Evolutionary conservation across 2,888 invertebrate genomes (phyloP).

Genomic region (Aradus depressus): DNA sequence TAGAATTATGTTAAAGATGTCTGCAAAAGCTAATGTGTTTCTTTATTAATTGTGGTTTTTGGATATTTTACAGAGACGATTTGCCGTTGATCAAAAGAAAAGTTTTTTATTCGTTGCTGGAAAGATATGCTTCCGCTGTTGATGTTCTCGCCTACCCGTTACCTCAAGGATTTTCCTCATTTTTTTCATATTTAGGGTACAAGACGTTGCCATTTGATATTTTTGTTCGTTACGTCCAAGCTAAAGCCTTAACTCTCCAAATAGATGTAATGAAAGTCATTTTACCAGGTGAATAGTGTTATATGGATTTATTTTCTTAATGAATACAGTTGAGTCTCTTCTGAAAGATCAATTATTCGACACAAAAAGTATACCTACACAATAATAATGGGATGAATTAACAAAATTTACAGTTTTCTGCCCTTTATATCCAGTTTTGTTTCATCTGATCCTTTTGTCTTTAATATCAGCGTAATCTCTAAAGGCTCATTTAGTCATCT

Average conservation of each 20-base stretch:
- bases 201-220: constrained; percentile 61
- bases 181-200: constrained; percentile 78
- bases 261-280: constrained; percentile 78
- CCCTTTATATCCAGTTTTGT: too few species aligned
- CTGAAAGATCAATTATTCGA: too few species aligned
- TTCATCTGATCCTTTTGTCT: too few species aligned
- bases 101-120: constrained; percentile 64
- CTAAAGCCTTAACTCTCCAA: constrained; percentile 74
- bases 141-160: constrained; percentile 70
- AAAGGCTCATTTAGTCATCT: too few species aligned
- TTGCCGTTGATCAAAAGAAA: constrained; percentile 56
- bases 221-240: constrained; percentile 71
- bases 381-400: too few species aligned
- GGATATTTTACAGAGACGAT: constrained; percentile 53
- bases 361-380: too few species aligned
- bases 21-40: too few species aligned
- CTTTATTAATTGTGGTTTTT: too few species aligned
- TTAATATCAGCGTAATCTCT: too few species aligned
- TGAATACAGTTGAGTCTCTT: too few species aligned
- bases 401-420: too few species aligned
- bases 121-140: constrained; percentile 68
- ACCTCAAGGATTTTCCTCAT: constrained; percentile 79
- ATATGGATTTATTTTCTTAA: constrained; percentile 6
- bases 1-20: too few species aligned
- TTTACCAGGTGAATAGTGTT: constrained; percentile 49